phyloP scores from a whole-genome alignment of 2,888 invertebrate genomes.

The Acleris cristana region DNA sequence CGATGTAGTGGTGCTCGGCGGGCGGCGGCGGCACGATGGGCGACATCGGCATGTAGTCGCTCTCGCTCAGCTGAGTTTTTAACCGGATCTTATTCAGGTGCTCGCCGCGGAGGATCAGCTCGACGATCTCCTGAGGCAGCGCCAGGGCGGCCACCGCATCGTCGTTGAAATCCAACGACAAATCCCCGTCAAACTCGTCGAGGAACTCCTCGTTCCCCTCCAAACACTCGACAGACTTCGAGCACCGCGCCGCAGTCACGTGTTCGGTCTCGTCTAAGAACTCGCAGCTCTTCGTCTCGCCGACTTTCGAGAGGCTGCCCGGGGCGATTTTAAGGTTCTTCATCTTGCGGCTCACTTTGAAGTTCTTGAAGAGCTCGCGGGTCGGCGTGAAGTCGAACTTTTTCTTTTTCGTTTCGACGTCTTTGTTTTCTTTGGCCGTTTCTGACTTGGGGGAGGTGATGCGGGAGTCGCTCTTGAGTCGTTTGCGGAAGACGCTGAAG shows the following conservation, averaged over 20 bases:
- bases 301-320: slow-evolving; percentile 56
- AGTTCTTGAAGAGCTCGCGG: slow-evolving; percentile 75
- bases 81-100: slow-evolving; percentile 56
- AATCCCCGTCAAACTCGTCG: slow-evolving; percentile 58
- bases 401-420: slow-evolving; percentile 76
- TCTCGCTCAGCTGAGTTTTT: slow-evolving; percentile 56
- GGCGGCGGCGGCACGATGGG: slow-evolving; percentile 63
- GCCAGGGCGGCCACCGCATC: slow-evolving; percentile 61
- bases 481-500: slow-evolving; percentile 71
- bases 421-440: slow-evolving; percentile 65
- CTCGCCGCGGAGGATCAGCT: slow-evolving; percentile 64
- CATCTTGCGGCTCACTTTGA: slow-evolving; percentile 73
- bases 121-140: slow-evolving; percentile 70
- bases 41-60: slow-evolving; percentile 75
- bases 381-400: slow-evolving; percentile 79
- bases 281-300: slow-evolving; percentile 77
- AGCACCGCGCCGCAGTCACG: slow-evolving; percentile 61
- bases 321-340: slow-evolving; percentile 65
- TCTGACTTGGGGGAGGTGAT: slow-evolving; percentile 69
- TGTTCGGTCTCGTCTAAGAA: slow-evolving; percentile 69
- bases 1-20: slow-evolving; percentile 71
- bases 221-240: slow-evolving; percentile 73
- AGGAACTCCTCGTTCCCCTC: slow-evolving; percentile 56
- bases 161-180: slow-evolving; percentile 65
- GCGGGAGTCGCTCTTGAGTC: slow-evolving; percentile 80